Evolutionary conservation across 2,113 vertebrate genomes (phyloP), one percentile per base, ranked within the genome.

Genomic region (Astur gentilis): DNA sequence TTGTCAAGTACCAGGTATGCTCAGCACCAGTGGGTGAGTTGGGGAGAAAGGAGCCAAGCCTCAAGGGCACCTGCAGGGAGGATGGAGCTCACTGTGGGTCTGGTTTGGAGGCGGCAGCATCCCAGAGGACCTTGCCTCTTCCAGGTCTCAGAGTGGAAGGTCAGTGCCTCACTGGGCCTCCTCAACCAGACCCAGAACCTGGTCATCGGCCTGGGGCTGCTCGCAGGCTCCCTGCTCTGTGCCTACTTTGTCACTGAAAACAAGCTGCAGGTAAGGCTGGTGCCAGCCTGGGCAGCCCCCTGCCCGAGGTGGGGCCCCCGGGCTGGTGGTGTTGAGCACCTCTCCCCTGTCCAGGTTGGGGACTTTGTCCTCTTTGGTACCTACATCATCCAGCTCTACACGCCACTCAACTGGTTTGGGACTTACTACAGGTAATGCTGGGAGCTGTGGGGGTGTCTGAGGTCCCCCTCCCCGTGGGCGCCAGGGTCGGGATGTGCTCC

Each of bases 131-230:
- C 47, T 91, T 55, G 7, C 31, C 36, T 66, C 45, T 80, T 93
- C 38, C 85, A 99, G 99, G 62, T 87, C 42, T 98, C 99, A 0
- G 99, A 99, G 95, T 99, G 99, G 99, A 99, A 99, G 92, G 98
- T 98, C 14, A 99, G 97, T 9, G 99, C 99, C 9, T 99, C 99
- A 0, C 98, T 99, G 95, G 99, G 98, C 11, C 88, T 99, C 13
- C 98, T 99, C 84, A 99, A 99, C 96, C 99, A 99, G 97, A 99
- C 99, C 1, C 99, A 99, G 98, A 99, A 99, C 90, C 5, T 99
- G 27, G 97, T 99, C 96, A 99, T 99, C 16, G 99, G 99, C 3
- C 70, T 96, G 0, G 99, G 99, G 26, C 98, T 99, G 58, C 98
- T 99, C 9, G 97, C 98, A 0, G 99, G 99, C n/a, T 99, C 99